Evolutionary conservation across 2,797 vertebrate species (phyloP).

Genomic region (Enteromius afrohamiltoni): DNA sequence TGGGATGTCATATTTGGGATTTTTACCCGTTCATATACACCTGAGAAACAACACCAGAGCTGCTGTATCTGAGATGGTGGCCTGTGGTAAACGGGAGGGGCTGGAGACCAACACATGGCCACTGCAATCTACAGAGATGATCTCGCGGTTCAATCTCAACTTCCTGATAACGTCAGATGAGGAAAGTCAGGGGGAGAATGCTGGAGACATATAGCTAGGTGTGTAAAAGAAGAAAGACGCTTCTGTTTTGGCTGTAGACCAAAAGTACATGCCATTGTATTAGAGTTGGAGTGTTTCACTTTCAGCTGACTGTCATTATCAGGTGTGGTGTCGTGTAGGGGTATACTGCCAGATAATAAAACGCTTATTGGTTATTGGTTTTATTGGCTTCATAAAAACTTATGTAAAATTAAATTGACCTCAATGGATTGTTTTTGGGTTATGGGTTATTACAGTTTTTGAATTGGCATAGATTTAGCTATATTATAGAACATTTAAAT

Average conservation of each 20-base stretch:
- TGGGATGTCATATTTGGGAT: background rate
- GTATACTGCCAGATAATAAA: slow-evolving; percentile 4
- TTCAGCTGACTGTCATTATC: slow-evolving; percentile 38
- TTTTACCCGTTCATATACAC: background rate
- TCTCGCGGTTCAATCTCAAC: slow-evolving; percentile 43
- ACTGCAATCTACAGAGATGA: slow-evolving; percentile 10
- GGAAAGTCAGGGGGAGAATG: background rate
- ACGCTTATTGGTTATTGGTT: background rate
- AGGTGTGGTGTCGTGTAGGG: slow-evolving; percentile 19
- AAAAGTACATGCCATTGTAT: slow-evolving; percentile 20
- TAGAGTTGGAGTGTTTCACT: background rate
- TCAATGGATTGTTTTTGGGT: background rate
- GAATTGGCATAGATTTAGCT: background rate
- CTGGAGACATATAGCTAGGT: background rate
- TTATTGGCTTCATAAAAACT: background rate
- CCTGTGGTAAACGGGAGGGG: slow-evolving; percentile 64
- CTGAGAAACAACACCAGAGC: background rate
- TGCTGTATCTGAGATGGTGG: slow-evolving; percentile 38
- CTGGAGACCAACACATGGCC: slow-evolving; percentile 44
- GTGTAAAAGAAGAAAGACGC: background rate
- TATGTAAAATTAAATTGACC: background rate
- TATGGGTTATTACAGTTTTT: background rate
- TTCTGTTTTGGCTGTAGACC: slow-evolving; percentile 9
- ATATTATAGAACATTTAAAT: background rate
- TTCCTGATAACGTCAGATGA: slow-evolving; percentile 29